phyloP scores from a whole-genome alignment of 2,113 vertebrate genomes.

The Asarcornis scutulata region DNA sequence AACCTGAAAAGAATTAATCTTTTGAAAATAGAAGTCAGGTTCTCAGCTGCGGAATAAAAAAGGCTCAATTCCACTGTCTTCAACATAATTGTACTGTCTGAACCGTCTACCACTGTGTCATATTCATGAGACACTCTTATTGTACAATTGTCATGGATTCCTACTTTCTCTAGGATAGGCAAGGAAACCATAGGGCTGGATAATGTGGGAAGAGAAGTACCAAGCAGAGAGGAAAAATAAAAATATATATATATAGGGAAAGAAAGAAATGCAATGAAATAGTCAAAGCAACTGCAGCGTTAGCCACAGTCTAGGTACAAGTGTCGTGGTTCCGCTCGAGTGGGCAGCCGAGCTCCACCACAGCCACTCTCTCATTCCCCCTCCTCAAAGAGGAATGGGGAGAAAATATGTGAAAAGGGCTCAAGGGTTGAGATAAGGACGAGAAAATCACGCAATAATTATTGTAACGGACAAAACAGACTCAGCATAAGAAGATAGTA shows the following conservation, averaged over 20 bases:
- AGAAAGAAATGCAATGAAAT: background rate
- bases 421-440: no score
- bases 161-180: background rate
- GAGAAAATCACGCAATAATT: no score
- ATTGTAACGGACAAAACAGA: no score
- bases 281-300: background rate
- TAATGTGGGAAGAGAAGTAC: background rate
- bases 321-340: no score
- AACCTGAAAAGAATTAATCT: slow-evolving; percentile 43
- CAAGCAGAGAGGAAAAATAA: background rate
- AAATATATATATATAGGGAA: background rate
- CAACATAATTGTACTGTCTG: slow-evolving; percentile 20
- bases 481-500: no score
- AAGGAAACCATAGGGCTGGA: background rate
- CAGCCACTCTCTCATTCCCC: no score
- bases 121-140: background rate
- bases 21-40: slow-evolving; percentile 33
- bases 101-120: slow-evolving; percentile 11
- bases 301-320: background rate
- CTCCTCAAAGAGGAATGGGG: no score
- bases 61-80: slow-evolving; percentile 4
- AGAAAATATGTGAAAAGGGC: no score
- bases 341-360: no score
- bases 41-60: slow-evolving; percentile 36
- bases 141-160: background rate